Evolutionary conservation across 2,113 vertebrate genomes (phyloP), one percentile per base, ranked within the genome.

Genomic region (Mionectes macconnelli): DNA sequence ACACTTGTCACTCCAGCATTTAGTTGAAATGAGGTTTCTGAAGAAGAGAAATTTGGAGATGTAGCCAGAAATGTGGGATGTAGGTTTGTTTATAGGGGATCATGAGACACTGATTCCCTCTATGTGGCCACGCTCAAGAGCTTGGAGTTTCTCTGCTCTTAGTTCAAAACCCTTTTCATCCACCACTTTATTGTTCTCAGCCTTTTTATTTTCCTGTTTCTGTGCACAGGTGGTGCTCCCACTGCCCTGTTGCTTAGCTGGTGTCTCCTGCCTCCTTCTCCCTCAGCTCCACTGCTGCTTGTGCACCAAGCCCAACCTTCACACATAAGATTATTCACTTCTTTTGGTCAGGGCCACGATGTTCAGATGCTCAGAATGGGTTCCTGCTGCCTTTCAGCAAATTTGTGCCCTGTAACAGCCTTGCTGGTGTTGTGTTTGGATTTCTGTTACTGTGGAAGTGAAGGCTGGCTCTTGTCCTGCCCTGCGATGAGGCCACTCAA

Each of bases 81-180:
- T 15, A 18, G 84, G 27, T 9, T 60, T 64, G 62, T 19, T 37
- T 33, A 0, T 4, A 7, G 0, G 28, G 69, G 33, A 4, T 20
- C 10, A 4, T 0, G 2, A n/a, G 47, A 25, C 0, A 0, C 8
- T 0, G 2, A 1, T 37, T 66, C 31, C 31, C 45, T 31, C 33
- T 49, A 1, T 0, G 4, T 20, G 39, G 62, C 24, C 35, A 6
- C 30, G 21, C 49, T 57, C 14, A 1, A n/a, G 64, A 6, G 20
- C 14, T 1, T 28, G 35, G 40, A 21, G 9, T 30, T 50, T 31
- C 73, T 56, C 16, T 45, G 33, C 76, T 62, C 22, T 0, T 3
- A 37, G 37, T 53, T 76, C 79, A 80, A 88, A 69, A 3, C 55
- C 17, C 24, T 74, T 50, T 69, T 12, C 50, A 35, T 8, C 21